Evolutionary conservation across 2,113 vertebrate species (phyloP).

Genomic region (Phyllostomus discolor): DNA sequence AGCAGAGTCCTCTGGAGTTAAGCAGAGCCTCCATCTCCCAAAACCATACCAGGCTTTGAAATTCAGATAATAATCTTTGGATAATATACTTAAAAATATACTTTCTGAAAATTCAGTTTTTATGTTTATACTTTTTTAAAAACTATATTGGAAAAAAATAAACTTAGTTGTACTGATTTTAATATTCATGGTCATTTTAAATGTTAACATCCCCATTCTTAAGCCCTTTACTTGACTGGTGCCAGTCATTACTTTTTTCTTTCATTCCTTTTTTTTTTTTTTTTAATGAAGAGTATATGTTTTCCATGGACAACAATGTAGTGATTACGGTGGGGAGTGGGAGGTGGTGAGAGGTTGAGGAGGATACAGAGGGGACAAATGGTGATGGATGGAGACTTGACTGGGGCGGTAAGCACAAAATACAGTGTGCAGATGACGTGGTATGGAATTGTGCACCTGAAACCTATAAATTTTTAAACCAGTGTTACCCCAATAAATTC

Average conservation of each 20-base stretch:
- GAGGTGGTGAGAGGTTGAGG: too few relatives aligned
- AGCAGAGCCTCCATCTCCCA: neutral
- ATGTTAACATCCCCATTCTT: neutral
- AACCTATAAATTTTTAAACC: too few relatives aligned
- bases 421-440: too few relatives aligned
- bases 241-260: neutral
- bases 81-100: neutral
- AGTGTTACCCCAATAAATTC: too few relatives aligned
- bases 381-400: too few relatives aligned
- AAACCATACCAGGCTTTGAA: neutral
- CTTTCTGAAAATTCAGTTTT: neutral
- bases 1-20: neutral
- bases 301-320: neutral
- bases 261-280: neutral
- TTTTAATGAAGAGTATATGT: neutral
- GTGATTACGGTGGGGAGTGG: too few relatives aligned
- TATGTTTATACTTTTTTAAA: neutral
- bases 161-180: neutral
- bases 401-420: too few relatives aligned
- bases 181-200: neutral
- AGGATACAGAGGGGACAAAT: too few relatives aligned
- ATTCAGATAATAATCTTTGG: neutral
- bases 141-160: neutral
- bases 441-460: too few relatives aligned
- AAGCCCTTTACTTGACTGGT: neutral